Conservation (phyloP, 2,888 invertebrate genomes). For the Venusia cambrica region DNA sequence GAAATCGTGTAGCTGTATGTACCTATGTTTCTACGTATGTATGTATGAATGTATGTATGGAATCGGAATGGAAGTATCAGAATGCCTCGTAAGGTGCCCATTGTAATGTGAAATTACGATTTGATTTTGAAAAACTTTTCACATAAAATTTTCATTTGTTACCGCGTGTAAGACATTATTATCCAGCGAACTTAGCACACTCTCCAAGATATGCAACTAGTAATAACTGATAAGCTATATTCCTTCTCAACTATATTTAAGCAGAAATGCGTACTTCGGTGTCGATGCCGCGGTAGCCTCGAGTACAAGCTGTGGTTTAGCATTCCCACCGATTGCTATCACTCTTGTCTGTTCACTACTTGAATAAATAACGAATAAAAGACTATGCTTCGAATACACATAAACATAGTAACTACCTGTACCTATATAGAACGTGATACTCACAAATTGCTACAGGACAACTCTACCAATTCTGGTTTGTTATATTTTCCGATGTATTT, state of each 20-base stretch:
- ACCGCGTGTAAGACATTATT: too few relatives aligned
- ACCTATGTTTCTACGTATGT: constrained; percentile 10
- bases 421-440: too few relatives aligned
- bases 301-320: constrained; percentile 26
- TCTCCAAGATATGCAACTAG: too few relatives aligned
- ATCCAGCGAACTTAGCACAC: too few relatives aligned
- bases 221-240: too few relatives aligned
- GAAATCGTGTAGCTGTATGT: constrained; percentile 45
- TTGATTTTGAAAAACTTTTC: too few relatives aligned
- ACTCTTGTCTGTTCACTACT: constrained; percentile 12
- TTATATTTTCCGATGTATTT: too few relatives aligned
- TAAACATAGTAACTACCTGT: too few relatives aligned
- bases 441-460: too few relatives aligned
- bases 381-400: too few relatives aligned
- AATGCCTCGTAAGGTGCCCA: constrained; percentile 6
- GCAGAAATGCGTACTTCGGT: constrained; percentile 18
- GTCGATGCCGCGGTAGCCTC: constrained; percentile 28
- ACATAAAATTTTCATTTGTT: too few relatives aligned
- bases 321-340: constrained; percentile 22
- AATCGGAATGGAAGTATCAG: constrained; percentile 38
- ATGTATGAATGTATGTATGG: constrained; percentile 22
- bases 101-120: constrained; percentile 4
- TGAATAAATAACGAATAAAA: constrained; percentile 3
- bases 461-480: too few relatives aligned
- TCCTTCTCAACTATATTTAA: background rate